Conservation (phyloP, 2,113 vertebrate genomes). For the Ammospiza nelsoni region DNA sequence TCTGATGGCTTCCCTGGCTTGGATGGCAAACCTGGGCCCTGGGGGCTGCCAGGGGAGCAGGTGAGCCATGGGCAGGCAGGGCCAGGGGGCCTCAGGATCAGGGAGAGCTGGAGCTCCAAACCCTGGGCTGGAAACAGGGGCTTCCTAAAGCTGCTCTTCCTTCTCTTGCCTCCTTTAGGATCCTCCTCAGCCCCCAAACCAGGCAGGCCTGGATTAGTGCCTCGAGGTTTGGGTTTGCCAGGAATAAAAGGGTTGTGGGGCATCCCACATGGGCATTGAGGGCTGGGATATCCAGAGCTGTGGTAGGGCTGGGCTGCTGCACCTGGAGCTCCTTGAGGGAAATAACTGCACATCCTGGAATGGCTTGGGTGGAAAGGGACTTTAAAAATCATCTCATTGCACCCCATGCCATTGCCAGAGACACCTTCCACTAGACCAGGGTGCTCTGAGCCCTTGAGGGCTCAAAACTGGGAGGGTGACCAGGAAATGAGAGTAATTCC, state of each 20-base stretch:
- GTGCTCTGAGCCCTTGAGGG: fast-evolving
- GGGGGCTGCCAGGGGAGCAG: conserved; percentile 78
- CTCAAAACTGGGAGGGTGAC: neutral
- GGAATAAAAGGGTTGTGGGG: neutral
- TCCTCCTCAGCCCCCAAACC: neutral
- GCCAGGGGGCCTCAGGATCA: neutral
- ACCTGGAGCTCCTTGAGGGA: fast-evolving
- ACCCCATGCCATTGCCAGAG: fast-evolving
- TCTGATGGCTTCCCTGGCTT: conserved; percentile 78
- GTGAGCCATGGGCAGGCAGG: conserved; percentile 25
- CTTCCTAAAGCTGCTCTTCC: neutral
- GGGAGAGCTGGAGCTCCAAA: neutral
- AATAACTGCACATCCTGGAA: neutral
- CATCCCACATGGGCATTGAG: fast-evolving
- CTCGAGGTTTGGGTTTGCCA: neutral
- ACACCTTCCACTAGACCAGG: neutral
- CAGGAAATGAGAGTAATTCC: neutral
- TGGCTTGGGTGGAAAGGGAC: neutral
- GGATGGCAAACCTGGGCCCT: conserved; percentile 76
- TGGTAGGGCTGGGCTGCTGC: neutral
- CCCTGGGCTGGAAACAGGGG: fast-evolving
- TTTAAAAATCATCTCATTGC: neutral
- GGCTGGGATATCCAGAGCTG: neutral
- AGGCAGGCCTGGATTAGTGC: neutral
- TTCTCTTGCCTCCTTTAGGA: neutral